Conservation (phyloP, 2,888 invertebrate genomes). For the Watsonalla binaria region DNA sequence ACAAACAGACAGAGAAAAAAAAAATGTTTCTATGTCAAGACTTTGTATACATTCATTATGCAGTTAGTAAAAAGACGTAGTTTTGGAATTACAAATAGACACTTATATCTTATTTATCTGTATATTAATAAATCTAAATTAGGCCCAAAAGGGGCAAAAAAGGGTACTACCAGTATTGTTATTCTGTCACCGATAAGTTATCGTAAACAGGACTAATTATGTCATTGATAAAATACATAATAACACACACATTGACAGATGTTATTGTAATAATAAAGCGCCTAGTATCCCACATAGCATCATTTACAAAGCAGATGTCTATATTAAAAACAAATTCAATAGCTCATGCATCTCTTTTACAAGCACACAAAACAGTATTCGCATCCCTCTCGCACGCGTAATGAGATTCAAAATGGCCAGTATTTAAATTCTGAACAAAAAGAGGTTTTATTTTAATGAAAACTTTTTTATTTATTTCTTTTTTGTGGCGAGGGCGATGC, state of each 20-base stretch:
- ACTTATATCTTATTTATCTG: too few species aligned
- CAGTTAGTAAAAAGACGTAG: too few species aligned
- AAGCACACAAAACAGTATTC: conserved; percentile 24
- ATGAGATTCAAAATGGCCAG: conserved; percentile 67
- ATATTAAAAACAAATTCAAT: conserved; percentile 35
- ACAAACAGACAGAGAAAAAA: too few species aligned
- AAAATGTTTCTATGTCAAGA: too few species aligned
- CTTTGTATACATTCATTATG: too few species aligned
- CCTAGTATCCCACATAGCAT: conserved; percentile 25
- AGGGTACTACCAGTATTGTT: too few species aligned
- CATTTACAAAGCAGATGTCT: conserved; percentile 55
- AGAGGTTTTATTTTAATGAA: conserved; percentile 60
- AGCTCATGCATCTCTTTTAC: conserved; percentile 31
- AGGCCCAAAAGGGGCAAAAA: too few species aligned
- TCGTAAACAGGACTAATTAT: too few species aligned
- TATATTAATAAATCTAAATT: too few species aligned
- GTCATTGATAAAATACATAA: conserved; percentile 4
- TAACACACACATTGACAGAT: conserved; percentile 12
- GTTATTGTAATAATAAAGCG: conserved; percentile 24
- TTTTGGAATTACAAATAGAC: too few species aligned
- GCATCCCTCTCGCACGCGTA: conserved; percentile 39
- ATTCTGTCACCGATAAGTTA: too few species aligned
- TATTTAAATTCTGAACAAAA: conserved; percentile 44
- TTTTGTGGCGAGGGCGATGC: conserved; percentile 28
- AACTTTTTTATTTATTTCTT: conserved; percentile 28